phyloP scores from a whole-genome alignment of 1,140 invertebrate genomes.

The Rhagoletis pomonella region DNA sequence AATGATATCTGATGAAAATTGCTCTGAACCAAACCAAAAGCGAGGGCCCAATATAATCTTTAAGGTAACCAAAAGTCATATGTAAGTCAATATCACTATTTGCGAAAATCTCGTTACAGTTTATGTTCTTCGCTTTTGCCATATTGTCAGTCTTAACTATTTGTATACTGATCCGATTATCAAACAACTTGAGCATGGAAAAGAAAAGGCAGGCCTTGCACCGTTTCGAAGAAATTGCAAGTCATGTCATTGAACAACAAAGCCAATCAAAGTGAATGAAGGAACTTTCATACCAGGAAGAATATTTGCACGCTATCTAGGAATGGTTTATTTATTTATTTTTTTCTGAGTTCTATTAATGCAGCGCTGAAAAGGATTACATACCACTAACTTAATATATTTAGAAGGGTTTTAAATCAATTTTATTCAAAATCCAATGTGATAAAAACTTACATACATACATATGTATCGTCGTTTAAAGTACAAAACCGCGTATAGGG shows the following conservation, averaged over 20 bases:
- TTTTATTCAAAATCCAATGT: too few species aligned
- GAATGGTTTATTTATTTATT: too few species aligned
- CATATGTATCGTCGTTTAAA: too few species aligned
- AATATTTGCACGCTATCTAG: too few species aligned
- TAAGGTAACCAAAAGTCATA: neutral
- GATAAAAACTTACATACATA: too few species aligned
- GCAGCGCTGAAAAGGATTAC: too few species aligned
- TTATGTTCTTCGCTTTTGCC: neutral
- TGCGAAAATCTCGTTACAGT: neutral
- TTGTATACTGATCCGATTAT: constrained; percentile 7
- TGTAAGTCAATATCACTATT: neutral
- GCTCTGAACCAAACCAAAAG: neutral
- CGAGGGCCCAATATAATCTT: neutral
- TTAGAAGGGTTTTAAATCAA: too few species aligned
- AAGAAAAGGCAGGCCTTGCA: constrained; percentile 1
- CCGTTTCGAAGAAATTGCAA: constrained; percentile 3
- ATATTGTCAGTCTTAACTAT: constrained; percentile 1
- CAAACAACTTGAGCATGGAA: neutral
- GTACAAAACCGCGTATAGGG: too few species aligned
- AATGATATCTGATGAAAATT: neutral
- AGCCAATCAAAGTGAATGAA: neutral
- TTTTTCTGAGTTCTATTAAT: too few species aligned
- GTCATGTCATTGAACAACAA: constrained; percentile 23
- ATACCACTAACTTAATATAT: too few species aligned
- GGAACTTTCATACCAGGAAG: too few species aligned